Percentiles rank a stretch among this genome's conserved stretches.
Evolutionary conservation across 2,888 invertebrate species (phyloP).

Genomic region (Andrena minutula): DNA sequence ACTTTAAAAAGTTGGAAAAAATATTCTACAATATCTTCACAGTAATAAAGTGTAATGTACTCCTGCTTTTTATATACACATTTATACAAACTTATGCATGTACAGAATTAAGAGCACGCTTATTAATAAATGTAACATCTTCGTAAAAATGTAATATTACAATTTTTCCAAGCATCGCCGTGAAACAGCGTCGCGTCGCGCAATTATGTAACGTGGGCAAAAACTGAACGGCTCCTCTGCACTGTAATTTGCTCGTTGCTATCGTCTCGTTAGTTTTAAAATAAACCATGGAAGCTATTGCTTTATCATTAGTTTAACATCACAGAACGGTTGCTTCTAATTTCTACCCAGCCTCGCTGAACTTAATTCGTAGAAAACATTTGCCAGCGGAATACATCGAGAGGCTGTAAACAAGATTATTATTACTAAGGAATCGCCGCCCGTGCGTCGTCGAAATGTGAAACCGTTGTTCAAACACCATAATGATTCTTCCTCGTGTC

Average conservation of each 20-base stretch:
- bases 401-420: slow-evolving; percentile 4
- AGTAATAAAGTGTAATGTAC: slow-evolving; percentile 56
- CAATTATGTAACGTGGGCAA: slow-evolving; percentile 11
- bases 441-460: background rate
- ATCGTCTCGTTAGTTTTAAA: slow-evolving; percentile 20
- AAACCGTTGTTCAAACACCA: background rate
- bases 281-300: slow-evolving; percentile 35
- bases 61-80: slow-evolving; percentile 53
- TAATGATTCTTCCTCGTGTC: background rate
- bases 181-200: slow-evolving; percentile 12
- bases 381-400: slow-evolving; percentile 3
- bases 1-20: slow-evolving; percentile 66
- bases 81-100: slow-evolving; percentile 62
- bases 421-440: slow-evolving; percentile 17
- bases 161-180: slow-evolving; percentile 9
- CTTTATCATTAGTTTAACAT: slow-evolving; percentile 38
- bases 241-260: slow-evolving; percentile 40
- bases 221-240: slow-evolving; percentile 35
- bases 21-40: slow-evolving; percentile 58
- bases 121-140: slow-evolving; percentile 52
- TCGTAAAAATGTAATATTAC: slow-evolving; percentile 53
- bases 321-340: slow-evolving; percentile 27
- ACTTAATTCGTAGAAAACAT: slow-evolving; percentile 19
- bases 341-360: slow-evolving; percentile 4
- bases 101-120: slow-evolving; percentile 58